phyloP scores from a whole-genome alignment of 2,888 invertebrate genomes.

The Tupiocoris notatus region DNA sequence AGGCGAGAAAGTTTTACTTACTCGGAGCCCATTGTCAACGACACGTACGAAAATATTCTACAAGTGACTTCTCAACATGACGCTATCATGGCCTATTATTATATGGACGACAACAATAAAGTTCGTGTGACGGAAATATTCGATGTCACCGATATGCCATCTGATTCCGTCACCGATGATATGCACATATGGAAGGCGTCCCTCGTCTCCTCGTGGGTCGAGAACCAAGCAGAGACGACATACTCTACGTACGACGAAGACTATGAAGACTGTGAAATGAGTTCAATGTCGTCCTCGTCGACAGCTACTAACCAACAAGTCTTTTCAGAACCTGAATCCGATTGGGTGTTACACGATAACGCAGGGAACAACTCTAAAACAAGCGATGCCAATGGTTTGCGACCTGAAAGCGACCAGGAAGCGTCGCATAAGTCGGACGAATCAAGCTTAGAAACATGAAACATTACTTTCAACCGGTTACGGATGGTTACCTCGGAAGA shows the following conservation, averaged over 20 bases:
- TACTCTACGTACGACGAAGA: not conserved
- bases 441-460: conserved; percentile 4
- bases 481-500: too few relatives aligned
- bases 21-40: conserved; percentile 53
- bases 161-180: conserved; percentile 18
- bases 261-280: conserved; percentile 3
- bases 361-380: not conserved
- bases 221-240: conserved; percentile 7
- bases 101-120: conserved; percentile 82
- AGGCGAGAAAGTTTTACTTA: conserved; percentile 54
- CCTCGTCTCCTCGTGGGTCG: conserved; percentile 29
- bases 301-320: conserved; percentile 8
- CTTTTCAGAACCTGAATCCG: conserved; percentile 52
- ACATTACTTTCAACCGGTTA: not conserved
- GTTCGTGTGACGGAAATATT: conserved; percentile 86
- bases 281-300: conserved; percentile 9
- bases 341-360: conserved; percentile 47
- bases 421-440: conserved; percentile 23
- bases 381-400: not conserved
- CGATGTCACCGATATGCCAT: conserved; percentile 70
- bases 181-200: conserved; percentile 24
- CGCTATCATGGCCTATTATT: conserved; percentile 86
- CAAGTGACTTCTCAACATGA: conserved; percentile 76
- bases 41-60: conserved; percentile 61
- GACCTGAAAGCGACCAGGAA: conserved; percentile 45